Evolutionary conservation across 2,113 vertebrate genomes (phyloP).

Genomic region (Gyps fulvus): DNA sequence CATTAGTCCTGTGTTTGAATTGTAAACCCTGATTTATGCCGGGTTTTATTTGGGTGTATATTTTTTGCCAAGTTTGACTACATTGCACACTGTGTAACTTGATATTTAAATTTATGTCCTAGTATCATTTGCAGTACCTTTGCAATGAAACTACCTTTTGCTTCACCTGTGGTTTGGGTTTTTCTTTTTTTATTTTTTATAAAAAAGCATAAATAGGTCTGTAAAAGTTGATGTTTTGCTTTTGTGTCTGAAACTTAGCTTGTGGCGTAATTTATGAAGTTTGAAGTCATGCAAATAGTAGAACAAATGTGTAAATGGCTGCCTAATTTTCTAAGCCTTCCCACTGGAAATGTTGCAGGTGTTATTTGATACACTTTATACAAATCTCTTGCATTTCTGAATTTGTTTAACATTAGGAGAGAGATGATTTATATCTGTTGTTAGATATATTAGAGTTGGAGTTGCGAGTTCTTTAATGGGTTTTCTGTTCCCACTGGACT

Average conservation of each 20-base stretch:
- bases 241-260: neutral
- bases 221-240: neutral
- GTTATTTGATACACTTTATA: neutral
- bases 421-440: neutral
- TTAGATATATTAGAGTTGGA: conserved; percentile 20
- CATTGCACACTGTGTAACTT: neutral
- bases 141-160: neutral
- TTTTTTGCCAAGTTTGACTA: neutral
- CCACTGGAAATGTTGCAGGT: neutral
- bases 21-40: neutral
- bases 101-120: neutral
- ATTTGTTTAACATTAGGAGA: conserved; percentile 4
- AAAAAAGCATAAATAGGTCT: neutral
- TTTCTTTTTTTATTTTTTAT: neutral
- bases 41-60: neutral
- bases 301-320: neutral
- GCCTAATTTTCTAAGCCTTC: conserved; percentile 21
- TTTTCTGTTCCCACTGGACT: conserved; percentile 20
- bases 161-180: neutral
- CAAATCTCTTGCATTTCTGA: conserved; percentile 1
- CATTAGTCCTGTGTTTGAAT: neutral
- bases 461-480: neutral
- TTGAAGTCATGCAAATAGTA: neutral
- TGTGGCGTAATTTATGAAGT: neutral
- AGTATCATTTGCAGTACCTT: neutral